Percentiles rank a stretch among this genome's conserved stretches.
phyloP scores from a whole-genome alignment of 1,140 invertebrate species.

The Drosophila seguyi region DNA sequence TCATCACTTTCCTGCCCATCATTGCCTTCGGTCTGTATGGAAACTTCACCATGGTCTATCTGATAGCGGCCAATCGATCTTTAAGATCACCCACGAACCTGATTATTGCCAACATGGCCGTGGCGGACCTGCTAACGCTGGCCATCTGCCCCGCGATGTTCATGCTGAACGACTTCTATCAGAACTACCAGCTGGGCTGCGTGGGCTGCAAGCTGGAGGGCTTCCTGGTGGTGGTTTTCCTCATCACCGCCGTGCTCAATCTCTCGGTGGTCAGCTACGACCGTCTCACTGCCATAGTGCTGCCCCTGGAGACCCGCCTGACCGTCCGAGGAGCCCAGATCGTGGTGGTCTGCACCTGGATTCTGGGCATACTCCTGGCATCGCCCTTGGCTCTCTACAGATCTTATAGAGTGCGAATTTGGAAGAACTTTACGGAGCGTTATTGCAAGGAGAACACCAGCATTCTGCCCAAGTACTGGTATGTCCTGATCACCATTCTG shows the following conservation, averaged over 20 bases:
- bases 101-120: conserved; percentile 92
- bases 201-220: conserved; percentile 90
- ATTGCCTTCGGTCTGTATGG: conserved; percentile 89
- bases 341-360: conserved; percentile 89
- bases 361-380: conserved; percentile 87
- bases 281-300: conserved; percentile 91
- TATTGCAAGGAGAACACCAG: conserved; percentile 89
- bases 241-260: conserved; percentile 91
- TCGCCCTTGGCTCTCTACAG: conserved; percentile 89
- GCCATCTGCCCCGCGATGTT: conserved; percentile 91
- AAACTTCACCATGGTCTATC: conserved; percentile 90
- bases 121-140: conserved; percentile 91
- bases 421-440: conserved; percentile 89
- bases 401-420: conserved; percentile 88
- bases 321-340: conserved; percentile 87
- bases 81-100: conserved; percentile 92
- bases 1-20: conserved; percentile 87
- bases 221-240: conserved; percentile 88
- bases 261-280: conserved; percentile 93
- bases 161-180: conserved; percentile 89
- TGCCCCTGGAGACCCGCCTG: conserved; percentile 89
- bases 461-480: conserved; percentile 90
- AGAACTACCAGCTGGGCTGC: conserved; percentile 90
- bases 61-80: conserved; percentile 89
- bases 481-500: conserved; percentile 89